Conservation (phyloP, 2,888 invertebrate species). For the Himalopsyche anomala region DNA sequence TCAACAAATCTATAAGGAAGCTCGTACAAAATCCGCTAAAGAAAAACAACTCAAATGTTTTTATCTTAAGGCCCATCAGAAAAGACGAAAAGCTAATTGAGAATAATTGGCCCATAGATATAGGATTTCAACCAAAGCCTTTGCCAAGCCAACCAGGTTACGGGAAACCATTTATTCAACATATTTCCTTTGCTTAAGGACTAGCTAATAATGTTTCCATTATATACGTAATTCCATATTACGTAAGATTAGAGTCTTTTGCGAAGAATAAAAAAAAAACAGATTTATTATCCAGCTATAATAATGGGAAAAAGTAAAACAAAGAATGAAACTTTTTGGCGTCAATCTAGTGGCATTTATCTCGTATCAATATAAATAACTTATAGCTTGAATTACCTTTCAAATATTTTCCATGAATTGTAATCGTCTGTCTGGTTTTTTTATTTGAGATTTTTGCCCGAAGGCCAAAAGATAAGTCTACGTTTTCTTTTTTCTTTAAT, state of each 20-base stretch:
- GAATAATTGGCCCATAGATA: conserved; percentile 47
- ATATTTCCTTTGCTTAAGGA: conserved; percentile 31
- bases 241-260: background rate
- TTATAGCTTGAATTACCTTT: too few relatives aligned
- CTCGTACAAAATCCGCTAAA: conserved; percentile 29
- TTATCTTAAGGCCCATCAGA: conserved; percentile 45
- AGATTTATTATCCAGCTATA: background rate
- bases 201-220: conserved; percentile 35
- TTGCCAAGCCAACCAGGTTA: conserved; percentile 36
- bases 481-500: too few relatives aligned
- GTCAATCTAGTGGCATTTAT: too few relatives aligned
- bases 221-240: conserved; percentile 1
- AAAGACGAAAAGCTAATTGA: conserved; percentile 46
- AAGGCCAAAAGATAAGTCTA: too few relatives aligned
- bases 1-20: conserved; percentile 11
- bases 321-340: background rate
- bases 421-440: too few relatives aligned
- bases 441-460: too few relatives aligned
- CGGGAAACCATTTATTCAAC: conserved; percentile 43
- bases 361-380: too few relatives aligned
- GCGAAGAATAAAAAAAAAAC: background rate
- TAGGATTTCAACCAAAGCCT: conserved; percentile 43
- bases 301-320: background rate
- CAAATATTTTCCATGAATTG: too few relatives aligned
- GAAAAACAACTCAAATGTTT: conserved; percentile 31